Conservation (phyloP, 2,888 invertebrate species). For the Hydroisotoma schaefferi region DNA sequence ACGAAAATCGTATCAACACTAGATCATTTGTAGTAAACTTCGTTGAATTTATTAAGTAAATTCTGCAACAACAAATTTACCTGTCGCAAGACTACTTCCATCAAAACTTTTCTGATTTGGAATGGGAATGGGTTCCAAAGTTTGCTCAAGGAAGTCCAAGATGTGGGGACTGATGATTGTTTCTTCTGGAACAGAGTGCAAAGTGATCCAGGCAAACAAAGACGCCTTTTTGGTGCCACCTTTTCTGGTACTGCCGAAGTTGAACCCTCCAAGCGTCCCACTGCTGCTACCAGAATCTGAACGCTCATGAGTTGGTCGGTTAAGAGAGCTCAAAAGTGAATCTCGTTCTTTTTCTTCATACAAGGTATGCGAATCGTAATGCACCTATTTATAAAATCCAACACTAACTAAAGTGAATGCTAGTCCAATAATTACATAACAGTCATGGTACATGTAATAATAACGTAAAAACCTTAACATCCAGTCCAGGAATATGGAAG, state of each 20-base stretch:
- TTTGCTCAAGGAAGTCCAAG: conserved; percentile 94
- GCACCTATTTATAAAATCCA: conserved; percentile 57
- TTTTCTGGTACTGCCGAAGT: conserved; percentile 20
- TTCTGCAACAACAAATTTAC: too few relatives aligned
- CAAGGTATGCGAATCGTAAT: conserved; percentile 74
- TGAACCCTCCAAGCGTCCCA: conserved; percentile 24
- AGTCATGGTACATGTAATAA: too few relatives aligned
- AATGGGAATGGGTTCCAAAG: conserved; percentile 86
- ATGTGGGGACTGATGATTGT: conserved; percentile 96
- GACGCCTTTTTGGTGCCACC: conserved; percentile 75
- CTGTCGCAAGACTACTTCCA: conserved; percentile 34
- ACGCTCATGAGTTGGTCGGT: conserved; percentile 35
- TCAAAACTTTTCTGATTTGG: conserved; percentile 46
- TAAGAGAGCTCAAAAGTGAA: conserved; percentile 35
- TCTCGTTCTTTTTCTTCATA: conserved; percentile 58
- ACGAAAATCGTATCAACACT: too few relatives aligned
- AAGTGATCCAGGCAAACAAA: conserved; percentile 89
- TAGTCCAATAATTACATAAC: background rate
- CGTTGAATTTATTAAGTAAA: background rate
- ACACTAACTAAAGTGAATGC: background rate
- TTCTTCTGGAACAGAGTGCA: conserved; percentile 96
- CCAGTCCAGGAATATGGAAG: conserved; percentile 85
- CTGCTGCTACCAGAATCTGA: conserved; percentile 44
- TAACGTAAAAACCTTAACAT: conserved; percentile 70
- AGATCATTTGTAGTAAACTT: too few relatives aligned